Percentiles rank a stretch among this genome's conserved stretches.
phyloP scores from a whole-genome alignment of 2,888 invertebrate genomes.

The Rhagonycha lutea region DNA sequence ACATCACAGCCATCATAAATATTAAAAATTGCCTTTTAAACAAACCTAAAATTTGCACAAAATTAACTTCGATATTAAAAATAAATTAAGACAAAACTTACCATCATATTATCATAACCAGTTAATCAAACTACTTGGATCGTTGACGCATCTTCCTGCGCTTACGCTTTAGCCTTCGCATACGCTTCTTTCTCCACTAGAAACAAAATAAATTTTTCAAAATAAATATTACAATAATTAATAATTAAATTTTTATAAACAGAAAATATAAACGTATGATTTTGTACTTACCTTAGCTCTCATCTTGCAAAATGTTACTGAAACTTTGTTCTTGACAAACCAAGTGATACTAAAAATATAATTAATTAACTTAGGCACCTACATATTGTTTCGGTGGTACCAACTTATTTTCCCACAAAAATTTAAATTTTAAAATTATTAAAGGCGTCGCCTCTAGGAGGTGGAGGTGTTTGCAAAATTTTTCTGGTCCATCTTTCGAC shows the following conservation, averaged over 20 bases:
- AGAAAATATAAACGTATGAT: background rate
- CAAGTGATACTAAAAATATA: background rate
- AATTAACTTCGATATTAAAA: background rate
- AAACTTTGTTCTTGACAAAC: background rate
- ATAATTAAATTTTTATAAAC: too few relatives aligned
- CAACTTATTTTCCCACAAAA: background rate
- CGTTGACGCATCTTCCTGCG: conserved; percentile 99
- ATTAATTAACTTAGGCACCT: too few relatives aligned
- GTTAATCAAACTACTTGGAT: conserved; percentile 73
- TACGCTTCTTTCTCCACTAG: conserved; percentile 98
- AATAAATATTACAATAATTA: background rate
- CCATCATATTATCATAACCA: background rate
- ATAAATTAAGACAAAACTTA: background rate
- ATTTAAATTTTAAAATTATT: too few relatives aligned
- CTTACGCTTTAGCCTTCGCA: conserved; percentile 98
- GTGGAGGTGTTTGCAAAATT: too few relatives aligned
- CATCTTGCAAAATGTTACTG: background rate
- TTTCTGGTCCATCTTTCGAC: too few relatives aligned
- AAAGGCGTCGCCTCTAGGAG: too few relatives aligned
- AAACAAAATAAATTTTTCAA: conserved; percentile 53
- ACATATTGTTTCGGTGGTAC: background rate
- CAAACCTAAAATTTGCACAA: background rate
- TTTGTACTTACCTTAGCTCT: background rate
- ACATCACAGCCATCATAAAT: background rate
- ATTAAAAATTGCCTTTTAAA: too few relatives aligned